phyloP scores from a whole-genome alignment of 2,113 vertebrate species.

The Myotis davidii region DNA sequence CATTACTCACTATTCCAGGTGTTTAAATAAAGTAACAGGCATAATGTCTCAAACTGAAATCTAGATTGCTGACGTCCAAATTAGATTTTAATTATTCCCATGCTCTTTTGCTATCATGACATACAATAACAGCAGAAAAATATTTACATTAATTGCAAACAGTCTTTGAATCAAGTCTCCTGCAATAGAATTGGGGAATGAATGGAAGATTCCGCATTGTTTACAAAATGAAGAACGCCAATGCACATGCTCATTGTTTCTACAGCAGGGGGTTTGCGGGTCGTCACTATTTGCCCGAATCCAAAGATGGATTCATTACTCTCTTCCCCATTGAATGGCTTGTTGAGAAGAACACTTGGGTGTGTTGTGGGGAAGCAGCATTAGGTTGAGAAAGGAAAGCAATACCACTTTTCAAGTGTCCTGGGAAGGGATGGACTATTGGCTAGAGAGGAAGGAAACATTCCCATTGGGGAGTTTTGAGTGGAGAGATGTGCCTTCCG shows the following conservation, averaged over 20 bases:
- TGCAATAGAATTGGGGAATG: background rate
- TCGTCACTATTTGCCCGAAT: background rate
- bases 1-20: background rate
- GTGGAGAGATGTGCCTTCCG: background rate
- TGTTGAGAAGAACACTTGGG: slow-evolving; percentile 33
- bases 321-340: slow-evolving; percentile 32
- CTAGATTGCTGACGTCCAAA: background rate
- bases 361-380: background rate
- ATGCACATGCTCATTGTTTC: slow-evolving; percentile 35
- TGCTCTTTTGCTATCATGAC: background rate
- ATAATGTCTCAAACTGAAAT: background rate
- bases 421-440: background rate
- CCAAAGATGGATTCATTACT: slow-evolving; percentile 50
- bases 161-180: background rate
- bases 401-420: background rate
- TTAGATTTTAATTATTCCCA: slow-evolving; percentile 26
- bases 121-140: slow-evolving; percentile 15
- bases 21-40: background rate
- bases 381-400: background rate
- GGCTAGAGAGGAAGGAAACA: background rate
- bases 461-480: background rate
- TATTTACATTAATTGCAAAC: background rate
- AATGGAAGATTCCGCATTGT: slow-evolving; percentile 39
- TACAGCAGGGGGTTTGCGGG: slow-evolving; percentile 29
- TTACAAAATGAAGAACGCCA: slow-evolving; percentile 19